Conservation (phyloP, 2,113 vertebrate genomes). For the Atherinomorus stipes region DNA sequence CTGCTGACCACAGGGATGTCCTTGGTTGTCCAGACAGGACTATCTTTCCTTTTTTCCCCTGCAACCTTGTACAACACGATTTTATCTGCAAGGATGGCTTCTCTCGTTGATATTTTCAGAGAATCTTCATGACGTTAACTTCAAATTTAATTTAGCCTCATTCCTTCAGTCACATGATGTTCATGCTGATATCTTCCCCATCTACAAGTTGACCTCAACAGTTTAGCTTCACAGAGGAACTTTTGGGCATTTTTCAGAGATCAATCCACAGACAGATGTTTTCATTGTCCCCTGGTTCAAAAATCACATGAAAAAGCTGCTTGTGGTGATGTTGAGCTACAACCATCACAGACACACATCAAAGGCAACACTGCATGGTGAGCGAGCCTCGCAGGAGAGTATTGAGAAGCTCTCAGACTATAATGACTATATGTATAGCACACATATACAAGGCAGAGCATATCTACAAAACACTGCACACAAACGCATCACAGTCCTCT, state of each 20-base stretch:
- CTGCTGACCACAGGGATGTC: constrained; percentile 49
- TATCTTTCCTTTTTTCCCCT: constrained; percentile 26
- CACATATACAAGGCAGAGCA: constrained; percentile 74
- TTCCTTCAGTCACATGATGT: constrained; percentile 7
- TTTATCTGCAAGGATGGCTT: constrained; percentile 17
- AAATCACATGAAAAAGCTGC: constrained; percentile 57
- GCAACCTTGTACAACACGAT: constrained; percentile 10
- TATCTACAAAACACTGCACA: constrained; percentile 77
- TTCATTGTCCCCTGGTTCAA: constrained; percentile 12
- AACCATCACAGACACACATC: constrained; percentile 73
- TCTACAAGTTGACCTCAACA: constrained; percentile 8
- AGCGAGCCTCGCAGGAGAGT: constrained; percentile 44
- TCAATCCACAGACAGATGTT: constrained; percentile 5
- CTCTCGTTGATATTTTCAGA: not conserved
- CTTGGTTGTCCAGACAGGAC: constrained; percentile 15
- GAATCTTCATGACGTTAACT: constrained; percentile 8
- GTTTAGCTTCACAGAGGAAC: constrained; percentile 1
- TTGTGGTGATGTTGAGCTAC: constrained; percentile 66
- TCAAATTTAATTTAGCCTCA: not conserved
- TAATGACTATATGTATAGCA: constrained; percentile 59
- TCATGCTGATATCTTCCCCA: constrained; percentile 14
- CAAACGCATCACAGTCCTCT: constrained; percentile 67
- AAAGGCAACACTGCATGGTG: constrained; percentile 60
- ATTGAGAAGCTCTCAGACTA: constrained; percentile 55
- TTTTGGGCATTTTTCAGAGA: constrained; percentile 4